These are phyloP conservation scores for Caenorhabditis zanzibari DNA, from an alignment of 2,888 invertebrate species.

Conservation along the genomic window DNA sequence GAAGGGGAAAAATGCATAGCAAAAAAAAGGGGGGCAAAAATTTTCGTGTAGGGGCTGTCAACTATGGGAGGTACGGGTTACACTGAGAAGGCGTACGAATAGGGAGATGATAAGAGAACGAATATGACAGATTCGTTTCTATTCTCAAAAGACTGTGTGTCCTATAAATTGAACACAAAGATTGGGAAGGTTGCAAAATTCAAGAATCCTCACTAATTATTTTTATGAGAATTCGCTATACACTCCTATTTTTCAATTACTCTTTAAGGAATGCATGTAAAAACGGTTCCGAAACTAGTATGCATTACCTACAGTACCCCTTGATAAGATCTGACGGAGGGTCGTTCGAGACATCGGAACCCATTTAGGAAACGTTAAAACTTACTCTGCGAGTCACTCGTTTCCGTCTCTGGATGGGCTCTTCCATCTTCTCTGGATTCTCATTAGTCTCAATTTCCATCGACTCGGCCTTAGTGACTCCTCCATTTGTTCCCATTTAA, in stretches of 20 bases:
- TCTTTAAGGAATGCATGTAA: no score
- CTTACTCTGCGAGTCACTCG: constrained; percentile 67
- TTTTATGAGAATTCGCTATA: background rate
- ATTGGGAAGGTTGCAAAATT: background rate
- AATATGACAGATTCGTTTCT: constrained; percentile 51
- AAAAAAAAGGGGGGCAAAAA: constrained; percentile 10
- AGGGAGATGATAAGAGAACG: constrained; percentile 31
- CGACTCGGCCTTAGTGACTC: constrained; percentile 25
- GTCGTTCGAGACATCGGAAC: no score
- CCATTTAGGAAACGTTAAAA: constrained; percentile 8
- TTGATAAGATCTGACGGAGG: no score
- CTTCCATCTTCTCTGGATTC: constrained; percentile 40
- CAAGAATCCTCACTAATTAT: background rate
- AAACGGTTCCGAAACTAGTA: no score
- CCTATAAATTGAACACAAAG: constrained; percentile 22
- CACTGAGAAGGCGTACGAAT: constrained; percentile 43
- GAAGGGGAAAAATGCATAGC: constrained; percentile 16
- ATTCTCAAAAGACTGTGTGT: constrained; percentile 32
- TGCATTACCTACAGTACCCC: no score
- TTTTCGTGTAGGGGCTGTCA: background rate
- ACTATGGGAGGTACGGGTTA: constrained; percentile 20
- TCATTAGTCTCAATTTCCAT: constrained; percentile 55
- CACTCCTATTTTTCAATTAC: no score
- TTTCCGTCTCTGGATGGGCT: constrained; percentile 61
- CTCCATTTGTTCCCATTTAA: constrained; percentile 66